Conservation (phyloP, 2,113 vertebrate species). For the Tachysurus fulvidraco region DNA sequence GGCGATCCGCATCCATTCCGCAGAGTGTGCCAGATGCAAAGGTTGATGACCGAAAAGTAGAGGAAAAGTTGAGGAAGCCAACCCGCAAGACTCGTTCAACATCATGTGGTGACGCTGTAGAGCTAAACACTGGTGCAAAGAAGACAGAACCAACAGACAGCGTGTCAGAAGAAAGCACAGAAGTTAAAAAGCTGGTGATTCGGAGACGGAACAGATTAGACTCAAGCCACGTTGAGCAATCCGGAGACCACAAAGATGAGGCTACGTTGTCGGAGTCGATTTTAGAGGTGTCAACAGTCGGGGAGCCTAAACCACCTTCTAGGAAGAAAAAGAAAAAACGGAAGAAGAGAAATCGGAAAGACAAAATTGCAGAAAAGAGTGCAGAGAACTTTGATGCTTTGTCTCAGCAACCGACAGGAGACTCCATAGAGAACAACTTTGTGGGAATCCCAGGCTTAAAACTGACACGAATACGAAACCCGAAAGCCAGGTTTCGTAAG, state of each 20-base stretch:
- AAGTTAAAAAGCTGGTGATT: constrained; percentile 59
- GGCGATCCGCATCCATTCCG: constrained; percentile 64
- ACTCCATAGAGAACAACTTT: constrained; percentile 59
- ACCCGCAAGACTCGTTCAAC: constrained; percentile 45
- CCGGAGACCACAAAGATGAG: constrained; percentile 56
- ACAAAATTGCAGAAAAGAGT: constrained; percentile 63
- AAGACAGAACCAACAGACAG: constrained; percentile 58
- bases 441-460: constrained; percentile 70
- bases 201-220: constrained; percentile 64
- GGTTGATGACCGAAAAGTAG: constrained; percentile 66
- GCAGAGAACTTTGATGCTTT: neutral
- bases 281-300: constrained; percentile 56
- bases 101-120: constrained; percentile 49
- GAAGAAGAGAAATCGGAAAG: constrained; percentile 66
- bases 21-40: constrained; percentile 61
- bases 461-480: constrained; percentile 70
- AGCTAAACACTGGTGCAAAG: constrained; percentile 62
- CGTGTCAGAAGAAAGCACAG: constrained; percentile 49
- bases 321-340: constrained; percentile 63
- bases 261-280: constrained; percentile 52
- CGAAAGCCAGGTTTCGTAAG: constrained; percentile 71
- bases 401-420: constrained; percentile 41
- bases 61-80: constrained; percentile 52
- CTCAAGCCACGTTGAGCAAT: constrained; percentile 48
- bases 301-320: constrained; percentile 52